phyloP scores from a whole-genome alignment of 2,797 vertebrate genomes.

The Prunella strophiata region DNA sequence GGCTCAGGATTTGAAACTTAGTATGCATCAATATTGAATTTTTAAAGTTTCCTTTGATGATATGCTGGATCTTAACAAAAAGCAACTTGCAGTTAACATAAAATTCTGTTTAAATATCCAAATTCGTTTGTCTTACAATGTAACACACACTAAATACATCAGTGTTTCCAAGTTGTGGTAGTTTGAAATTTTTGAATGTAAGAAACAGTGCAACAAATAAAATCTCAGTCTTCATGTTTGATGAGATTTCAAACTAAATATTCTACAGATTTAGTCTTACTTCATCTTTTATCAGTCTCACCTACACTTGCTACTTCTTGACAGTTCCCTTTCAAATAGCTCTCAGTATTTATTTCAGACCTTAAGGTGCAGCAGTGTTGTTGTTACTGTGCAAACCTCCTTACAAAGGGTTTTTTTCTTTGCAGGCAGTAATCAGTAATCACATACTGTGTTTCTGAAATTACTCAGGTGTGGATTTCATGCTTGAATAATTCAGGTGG shows the following conservation, averaged over 20 bases:
- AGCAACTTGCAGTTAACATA: not conserved
- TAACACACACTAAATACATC: not conserved
- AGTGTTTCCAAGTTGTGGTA: not conserved
- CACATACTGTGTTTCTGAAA: not conserved
- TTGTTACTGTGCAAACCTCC: not conserved
- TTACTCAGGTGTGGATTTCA: slow-evolving; percentile 21
- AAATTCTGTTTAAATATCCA: not conserved
- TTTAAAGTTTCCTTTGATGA: not conserved
- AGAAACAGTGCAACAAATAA: not conserved
- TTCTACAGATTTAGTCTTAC: not conserved
- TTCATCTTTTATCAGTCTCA: not conserved
- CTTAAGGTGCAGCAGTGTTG: not conserved
- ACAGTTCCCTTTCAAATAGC: not conserved
- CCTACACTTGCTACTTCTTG: not conserved
- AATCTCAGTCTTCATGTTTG: not conserved
- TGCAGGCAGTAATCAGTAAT: not conserved
- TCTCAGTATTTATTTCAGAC: not conserved
- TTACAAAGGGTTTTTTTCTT: not conserved
- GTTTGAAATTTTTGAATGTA: not conserved
- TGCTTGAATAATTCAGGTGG: slow-evolving; percentile 26
- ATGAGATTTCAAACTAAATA: not conserved
- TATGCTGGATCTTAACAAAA: not conserved
- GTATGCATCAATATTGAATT: not conserved
- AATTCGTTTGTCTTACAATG: not conserved
- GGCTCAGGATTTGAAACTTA: not conserved